phyloP scores from a whole-genome alignment of 23 tunicate genomes.

The Halocynthia roretzi region DNA sequence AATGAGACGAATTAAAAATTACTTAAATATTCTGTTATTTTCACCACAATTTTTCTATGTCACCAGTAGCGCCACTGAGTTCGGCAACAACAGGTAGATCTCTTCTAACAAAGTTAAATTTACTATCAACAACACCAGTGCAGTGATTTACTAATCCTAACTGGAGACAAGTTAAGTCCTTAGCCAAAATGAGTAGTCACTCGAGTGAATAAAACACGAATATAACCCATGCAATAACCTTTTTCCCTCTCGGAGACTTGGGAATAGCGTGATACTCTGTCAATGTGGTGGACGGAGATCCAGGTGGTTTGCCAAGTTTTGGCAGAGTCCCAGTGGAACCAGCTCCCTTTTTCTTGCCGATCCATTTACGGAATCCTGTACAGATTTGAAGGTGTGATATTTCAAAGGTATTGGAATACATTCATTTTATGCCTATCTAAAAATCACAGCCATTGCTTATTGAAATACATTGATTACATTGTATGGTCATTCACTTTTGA shows the following conservation, averaged over 20 bases:
- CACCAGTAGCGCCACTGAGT: no score
- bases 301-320: no score
- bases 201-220: background rate
- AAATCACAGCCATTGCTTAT: background rate
- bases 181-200: background rate
- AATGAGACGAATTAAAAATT: no score
- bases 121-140: no score
- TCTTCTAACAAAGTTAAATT: no score
- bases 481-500: background rate
- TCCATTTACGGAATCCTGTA: conserved; percentile 67
- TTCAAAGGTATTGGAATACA: no score
- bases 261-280: conserved; percentile 3
- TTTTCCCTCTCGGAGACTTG: conserved; percentile 19
- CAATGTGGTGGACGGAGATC: no score
- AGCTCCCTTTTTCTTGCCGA: conserved; percentile 16
- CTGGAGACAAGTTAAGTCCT: background rate
- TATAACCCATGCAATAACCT: background rate
- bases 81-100: no score
- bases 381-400: background rate
- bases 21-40: no score
- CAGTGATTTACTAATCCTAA: background rate
- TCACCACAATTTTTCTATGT: no score
- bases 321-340: background rate
- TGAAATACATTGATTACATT: background rate
- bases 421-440: no score